Evolutionary conservation across 2,113 vertebrate species (phyloP), one percentile per base, ranked within the genome.

Genomic region (Mugil cephalus): DNA sequence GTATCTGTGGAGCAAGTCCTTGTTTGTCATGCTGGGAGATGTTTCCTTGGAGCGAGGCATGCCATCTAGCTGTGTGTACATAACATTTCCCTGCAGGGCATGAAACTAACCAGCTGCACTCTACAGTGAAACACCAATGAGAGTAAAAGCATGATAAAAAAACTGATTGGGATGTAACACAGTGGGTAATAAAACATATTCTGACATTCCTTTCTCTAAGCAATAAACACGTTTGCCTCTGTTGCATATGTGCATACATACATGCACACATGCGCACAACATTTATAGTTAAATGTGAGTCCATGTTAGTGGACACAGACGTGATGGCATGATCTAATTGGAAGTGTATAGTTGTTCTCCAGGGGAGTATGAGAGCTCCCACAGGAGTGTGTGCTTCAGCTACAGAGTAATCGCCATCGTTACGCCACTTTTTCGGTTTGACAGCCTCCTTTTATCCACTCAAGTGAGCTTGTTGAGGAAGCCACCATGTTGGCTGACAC

Each of bases 401-500:
- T 64, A 60, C 62, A 69, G 50, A 69, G 61, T 82, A 77, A 80
- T 88, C 15, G 21, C 39, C 42, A 30, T 76, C 55, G 80, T 86
- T 84, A 69, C 40, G 66, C 42, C 42, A 59, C 69, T 77, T 79
- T 74, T 55, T 58, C 45, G 66, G 74, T 45, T 55, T 59, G 62
- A 69, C 74, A 79, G 76, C 47, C n/a, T 69, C 42, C 60, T 66
- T 79, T 78, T 50, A 78, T 74, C 64, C 55, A 62, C 72, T 84
- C 35, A 59, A 75, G 60, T 51, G 66, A 69, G 40, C 58, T 73
- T 17, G 10, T 45, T 45, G 12, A 64, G 38, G 50, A 64, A 43
- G 42, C 51, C 4, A 55, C 10, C 74, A 55, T n/a, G 56, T 56
- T 65, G 61, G 24, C 61, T 50, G 30, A 67, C 40, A 67, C 50